Conservation (phyloP, 1,140 invertebrate genomes). For the Palaemon carinicauda region DNA sequence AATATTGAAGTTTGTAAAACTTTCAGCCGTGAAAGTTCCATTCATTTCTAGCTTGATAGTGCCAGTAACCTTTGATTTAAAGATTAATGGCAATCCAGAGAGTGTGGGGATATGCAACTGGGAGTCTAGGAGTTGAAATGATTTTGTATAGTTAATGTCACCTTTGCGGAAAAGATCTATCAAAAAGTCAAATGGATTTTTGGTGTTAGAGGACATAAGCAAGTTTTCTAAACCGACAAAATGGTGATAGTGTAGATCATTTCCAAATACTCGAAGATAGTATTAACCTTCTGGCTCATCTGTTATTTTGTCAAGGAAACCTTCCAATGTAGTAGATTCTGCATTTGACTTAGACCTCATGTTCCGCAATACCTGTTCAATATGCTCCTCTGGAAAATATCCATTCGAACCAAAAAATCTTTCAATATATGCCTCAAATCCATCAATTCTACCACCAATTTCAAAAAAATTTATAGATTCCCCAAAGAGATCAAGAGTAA, state of each 20-base stretch:
- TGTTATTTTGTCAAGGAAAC: constrained; percentile 42
- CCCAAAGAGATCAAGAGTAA: constrained; percentile 87
- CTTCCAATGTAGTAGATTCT: constrained; percentile 22
- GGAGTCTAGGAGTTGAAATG: constrained; percentile 77
- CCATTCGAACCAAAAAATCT: constrained; percentile 84
- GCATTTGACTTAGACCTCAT: constrained; percentile 63
- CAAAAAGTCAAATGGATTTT: constrained; percentile 10
- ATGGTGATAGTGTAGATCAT: constrained; percentile 66
- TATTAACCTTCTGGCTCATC: constrained; percentile 61
- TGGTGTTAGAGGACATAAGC: neutral
- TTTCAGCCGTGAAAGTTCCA: constrained; percentile 75
- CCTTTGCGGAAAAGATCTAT: neutral
- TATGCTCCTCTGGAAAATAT: constrained; percentile 66
- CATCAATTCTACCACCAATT: constrained; percentile 82
- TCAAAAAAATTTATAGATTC: constrained; percentile 85
- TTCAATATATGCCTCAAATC: constrained; percentile 85
- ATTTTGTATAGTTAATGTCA: constrained; percentile 63
- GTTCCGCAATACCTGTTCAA: constrained; percentile 66
- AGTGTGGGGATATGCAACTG: constrained; percentile 81
- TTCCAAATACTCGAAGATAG: constrained; percentile 68
- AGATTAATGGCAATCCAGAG: constrained; percentile 77
- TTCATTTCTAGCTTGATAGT: constrained; percentile 75
- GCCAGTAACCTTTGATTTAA: constrained; percentile 76
- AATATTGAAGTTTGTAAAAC: constrained; percentile 73
- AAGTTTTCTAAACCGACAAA: constrained; percentile 60